A percentile compares a stretch with the other conserved stretches of the same genome.
Conservation (phyloP, 2,113 vertebrate species). For the Nycticryphes semicollaris region DNA sequence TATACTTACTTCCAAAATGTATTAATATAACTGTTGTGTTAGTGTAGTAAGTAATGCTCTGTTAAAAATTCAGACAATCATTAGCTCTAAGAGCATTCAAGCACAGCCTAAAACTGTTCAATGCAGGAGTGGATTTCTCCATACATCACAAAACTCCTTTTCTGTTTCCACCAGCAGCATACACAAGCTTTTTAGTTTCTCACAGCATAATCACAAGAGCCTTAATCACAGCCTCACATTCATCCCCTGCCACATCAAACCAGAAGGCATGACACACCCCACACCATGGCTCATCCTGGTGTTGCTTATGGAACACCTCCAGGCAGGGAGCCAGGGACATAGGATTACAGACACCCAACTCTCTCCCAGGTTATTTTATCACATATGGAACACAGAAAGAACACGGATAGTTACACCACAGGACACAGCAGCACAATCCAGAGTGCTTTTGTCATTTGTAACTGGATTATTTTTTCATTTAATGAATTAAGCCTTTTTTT, state of each 20-base stretch:
- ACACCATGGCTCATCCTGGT: neutral
- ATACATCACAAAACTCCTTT: neutral
- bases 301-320: neutral
- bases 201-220: neutral
- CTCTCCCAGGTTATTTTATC: neutral
- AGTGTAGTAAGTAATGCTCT: too few relatives aligned
- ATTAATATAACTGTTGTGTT: too few relatives aligned
- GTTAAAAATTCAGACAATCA: neutral
- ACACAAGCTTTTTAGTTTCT: neutral
- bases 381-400: neutral
- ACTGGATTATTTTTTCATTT: neutral
- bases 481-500: rapidly evolving
- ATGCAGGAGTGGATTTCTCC: neutral
- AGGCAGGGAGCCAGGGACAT: neutral
- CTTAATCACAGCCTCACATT: neutral
- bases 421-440: neutral
- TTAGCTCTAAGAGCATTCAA: neutral
- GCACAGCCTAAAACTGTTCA: neutral
- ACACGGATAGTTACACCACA: neutral
- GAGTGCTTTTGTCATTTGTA: neutral
- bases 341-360: neutral
- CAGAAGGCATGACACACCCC: neutral
- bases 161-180: neutral
- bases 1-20: neutral
- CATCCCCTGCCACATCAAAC: neutral